A percentile compares a stretch with the other conserved stretches of the same genome.
These are phyloP conservation scores for Tipula helvola DNA, from an alignment of 2,888 invertebrate genomes.

Conservation along the genomic window DNA sequence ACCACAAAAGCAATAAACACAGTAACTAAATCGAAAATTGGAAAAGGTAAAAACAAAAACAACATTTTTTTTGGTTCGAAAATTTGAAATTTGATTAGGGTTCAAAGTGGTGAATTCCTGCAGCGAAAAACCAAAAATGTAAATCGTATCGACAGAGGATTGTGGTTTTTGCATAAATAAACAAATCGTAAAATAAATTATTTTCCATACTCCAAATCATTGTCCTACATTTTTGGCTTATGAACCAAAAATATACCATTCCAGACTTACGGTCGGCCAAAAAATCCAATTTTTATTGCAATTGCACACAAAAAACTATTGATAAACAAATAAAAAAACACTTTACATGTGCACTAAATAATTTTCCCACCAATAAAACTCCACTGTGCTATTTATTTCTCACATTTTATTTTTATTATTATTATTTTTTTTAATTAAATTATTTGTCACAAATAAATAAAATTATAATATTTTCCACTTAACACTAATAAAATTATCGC, in stretches of 20 bases:
- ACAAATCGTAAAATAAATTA: background rate
- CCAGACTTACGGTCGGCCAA: background rate
- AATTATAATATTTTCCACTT: background rate
- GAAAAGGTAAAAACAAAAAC: background rate
- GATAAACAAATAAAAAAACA: background rate
- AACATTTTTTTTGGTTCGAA: background rate
- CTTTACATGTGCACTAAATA: background rate
- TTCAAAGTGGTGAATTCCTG: background rate
- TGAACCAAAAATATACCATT: background rate
- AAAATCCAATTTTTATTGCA: background rate
- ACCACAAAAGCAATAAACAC: no score
- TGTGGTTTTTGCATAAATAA: background rate
- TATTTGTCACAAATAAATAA: background rate
- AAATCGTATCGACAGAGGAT: no score
- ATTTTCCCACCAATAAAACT: background rate
- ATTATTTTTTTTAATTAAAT: background rate
- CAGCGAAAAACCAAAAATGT: background rate
- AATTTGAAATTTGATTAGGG: background rate
- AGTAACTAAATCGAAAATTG: background rate
- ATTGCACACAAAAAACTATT: background rate
- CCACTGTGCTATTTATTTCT: background rate
- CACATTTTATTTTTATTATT: background rate
- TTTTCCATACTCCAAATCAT: background rate
- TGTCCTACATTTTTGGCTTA: background rate
- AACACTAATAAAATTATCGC: background rate